Evolutionary conservation across 2,888 invertebrate species (phyloP).

Genomic region (Gastracanthus pulcherrimus): DNA sequence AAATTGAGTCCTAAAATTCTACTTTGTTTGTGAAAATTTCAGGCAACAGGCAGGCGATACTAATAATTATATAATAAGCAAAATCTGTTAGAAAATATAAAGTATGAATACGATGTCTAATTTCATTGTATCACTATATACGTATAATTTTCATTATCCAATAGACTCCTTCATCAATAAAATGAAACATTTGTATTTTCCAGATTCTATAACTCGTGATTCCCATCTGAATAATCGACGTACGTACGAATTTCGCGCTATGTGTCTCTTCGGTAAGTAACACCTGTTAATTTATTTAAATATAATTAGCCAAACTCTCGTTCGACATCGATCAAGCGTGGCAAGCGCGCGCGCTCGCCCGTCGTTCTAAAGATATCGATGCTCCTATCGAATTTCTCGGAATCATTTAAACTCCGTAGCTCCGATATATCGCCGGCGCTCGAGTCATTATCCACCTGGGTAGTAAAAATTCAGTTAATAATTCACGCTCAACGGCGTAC

Average conservation of each 20-base stretch:
- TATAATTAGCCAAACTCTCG: no score
- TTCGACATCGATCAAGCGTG: no score
- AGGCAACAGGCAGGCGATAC: no score
- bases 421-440: no score
- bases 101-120: no score
- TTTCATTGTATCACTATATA: no score
- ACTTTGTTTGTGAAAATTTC: no score
- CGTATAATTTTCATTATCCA: no score
- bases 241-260: background rate
- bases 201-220: background rate
- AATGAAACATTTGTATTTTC: background rate
- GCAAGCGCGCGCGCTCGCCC: no score
- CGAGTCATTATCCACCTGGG: background rate
- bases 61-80: no score
- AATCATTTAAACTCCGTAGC: background rate
- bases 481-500: background rate
- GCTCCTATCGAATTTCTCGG: background rate
- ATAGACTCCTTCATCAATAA: background rate
- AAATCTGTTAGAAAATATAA: no score
- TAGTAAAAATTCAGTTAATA: background rate
- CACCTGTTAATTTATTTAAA: conserved; percentile 1
- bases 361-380: background rate
- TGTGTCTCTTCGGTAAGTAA: conserved; percentile 6
- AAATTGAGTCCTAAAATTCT: no score
- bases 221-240: background rate